Percentiles rank a stretch among this genome's conserved stretches.
Evolutionary conservation across 2,797 vertebrate species (phyloP).

Genomic region (Hozukius guyotensis): DNA sequence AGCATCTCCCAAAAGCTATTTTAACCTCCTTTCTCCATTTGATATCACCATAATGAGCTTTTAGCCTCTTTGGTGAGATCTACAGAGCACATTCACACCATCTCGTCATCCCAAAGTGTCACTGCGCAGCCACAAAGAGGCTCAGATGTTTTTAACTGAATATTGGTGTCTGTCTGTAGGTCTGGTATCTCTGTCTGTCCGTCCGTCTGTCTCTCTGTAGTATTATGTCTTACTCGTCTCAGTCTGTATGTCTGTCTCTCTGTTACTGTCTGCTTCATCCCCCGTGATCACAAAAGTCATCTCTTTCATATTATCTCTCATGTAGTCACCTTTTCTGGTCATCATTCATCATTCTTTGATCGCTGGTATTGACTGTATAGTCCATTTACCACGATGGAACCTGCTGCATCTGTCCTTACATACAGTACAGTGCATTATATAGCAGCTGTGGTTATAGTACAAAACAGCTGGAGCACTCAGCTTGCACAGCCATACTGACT

Average conservation of each 20-base stretch:
- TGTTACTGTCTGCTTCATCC: constrained; percentile 17
- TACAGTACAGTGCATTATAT: not conserved
- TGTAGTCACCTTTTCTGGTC: not conserved
- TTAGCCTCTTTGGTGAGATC: constrained; percentile 14
- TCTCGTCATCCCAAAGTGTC: constrained; percentile 32
- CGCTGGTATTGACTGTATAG: not conserved
- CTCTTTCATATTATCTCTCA: not conserved
- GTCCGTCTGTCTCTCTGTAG: constrained; percentile 35
- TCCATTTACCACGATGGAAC: not conserved
- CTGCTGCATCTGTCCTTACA: not conserved
- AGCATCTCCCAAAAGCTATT: not conserved
- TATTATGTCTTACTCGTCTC: constrained; percentile 22
- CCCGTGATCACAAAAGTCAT: not conserved
- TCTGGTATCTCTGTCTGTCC: constrained; percentile 33
- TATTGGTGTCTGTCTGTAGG: constrained; percentile 42
- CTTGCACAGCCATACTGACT: constrained; percentile 23
- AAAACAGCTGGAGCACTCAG: constrained; percentile 30
- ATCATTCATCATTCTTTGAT: not conserved
- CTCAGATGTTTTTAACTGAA: constrained; percentile 53
- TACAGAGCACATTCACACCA: constrained; percentile 37
- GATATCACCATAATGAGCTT: not conserved
- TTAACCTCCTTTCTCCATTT: constrained; percentile 6
- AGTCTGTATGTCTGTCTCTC: constrained; percentile 35
- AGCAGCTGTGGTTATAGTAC: constrained; percentile 29
- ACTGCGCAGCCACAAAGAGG: constrained; percentile 34